A percentile compares a stretch with the other conserved stretches of the same genome.
These are phyloP conservation scores for Trachops cirrhosus DNA, from an alignment of 2,797 vertebrate species.

Conservation along the genomic window DNA sequence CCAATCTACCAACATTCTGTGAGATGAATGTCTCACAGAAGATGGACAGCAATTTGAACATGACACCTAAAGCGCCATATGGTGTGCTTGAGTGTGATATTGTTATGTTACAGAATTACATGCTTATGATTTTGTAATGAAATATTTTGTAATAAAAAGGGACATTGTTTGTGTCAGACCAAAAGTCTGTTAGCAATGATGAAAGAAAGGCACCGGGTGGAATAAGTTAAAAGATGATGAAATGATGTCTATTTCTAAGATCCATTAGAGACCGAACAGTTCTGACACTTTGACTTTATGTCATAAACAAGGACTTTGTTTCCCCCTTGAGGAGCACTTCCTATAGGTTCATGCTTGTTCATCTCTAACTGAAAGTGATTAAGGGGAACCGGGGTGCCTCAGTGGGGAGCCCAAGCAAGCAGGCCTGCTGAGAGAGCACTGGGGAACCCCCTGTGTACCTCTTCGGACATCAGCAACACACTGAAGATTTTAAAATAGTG, in stretches of 20 bases:
- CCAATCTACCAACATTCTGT: no score
- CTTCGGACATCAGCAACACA: background rate
- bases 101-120: no score
- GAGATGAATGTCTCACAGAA: no score
- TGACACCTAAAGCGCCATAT: no score
- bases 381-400: background rate
- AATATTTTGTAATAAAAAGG: background rate
- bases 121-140: no score
- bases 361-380: background rate
- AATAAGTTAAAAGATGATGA: background rate
- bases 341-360: background rate
- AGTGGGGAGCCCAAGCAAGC: background rate
- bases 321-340: background rate
- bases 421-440: background rate
- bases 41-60: no score
- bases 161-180: no score
- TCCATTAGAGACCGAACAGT: background rate
- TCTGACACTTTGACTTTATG: background rate
- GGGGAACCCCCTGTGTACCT: background rate
- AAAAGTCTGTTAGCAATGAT: background rate
- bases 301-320: background rate
- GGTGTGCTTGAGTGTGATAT: no score
- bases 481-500: background rate
- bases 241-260: slow-evolving; percentile 6
- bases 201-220: background rate